Conservation (phyloP, 2,888 invertebrate genomes). For the Pediacus dermestoides region DNA sequence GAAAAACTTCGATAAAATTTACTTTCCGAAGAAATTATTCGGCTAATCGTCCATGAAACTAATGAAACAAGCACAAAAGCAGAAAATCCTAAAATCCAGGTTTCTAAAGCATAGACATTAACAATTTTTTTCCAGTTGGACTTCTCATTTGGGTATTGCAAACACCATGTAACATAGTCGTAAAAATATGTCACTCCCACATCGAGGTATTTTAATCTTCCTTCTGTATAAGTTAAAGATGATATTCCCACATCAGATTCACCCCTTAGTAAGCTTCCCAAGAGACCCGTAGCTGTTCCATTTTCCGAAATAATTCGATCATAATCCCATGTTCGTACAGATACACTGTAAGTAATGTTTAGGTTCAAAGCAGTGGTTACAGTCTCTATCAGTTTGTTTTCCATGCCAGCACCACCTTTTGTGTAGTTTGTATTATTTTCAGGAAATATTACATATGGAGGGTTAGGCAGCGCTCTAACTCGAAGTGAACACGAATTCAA, state of each 20-base stretch:
- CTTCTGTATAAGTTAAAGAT: neutral
- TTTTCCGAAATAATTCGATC: too few relatives aligned
- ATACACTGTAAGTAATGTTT: too few relatives aligned
- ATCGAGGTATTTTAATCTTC: slow-evolving; percentile 1
- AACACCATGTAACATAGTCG: slow-evolving; percentile 7
- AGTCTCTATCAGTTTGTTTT: too few relatives aligned
- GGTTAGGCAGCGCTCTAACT: too few relatives aligned
- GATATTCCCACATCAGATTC: slow-evolving; percentile 1
- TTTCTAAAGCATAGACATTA: neutral
- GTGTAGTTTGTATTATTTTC: too few relatives aligned
- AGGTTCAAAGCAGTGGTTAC: too few relatives aligned
- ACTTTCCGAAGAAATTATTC: neutral
- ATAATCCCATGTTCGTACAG: too few relatives aligned
- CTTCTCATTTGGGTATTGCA: neutral
- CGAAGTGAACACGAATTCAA: too few relatives aligned
- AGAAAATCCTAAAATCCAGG: neutral
- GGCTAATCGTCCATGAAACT: neutral
- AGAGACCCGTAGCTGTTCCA: too few relatives aligned
- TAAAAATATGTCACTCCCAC: neutral
- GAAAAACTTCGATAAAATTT: slow-evolving; percentile 4
- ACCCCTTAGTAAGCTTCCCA: neutral
- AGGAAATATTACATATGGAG: too few relatives aligned
- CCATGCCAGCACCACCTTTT: too few relatives aligned
- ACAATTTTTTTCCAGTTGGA: neutral
- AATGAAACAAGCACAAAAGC: neutral